Base-by-base conservation (phyloP, 2,113 vertebrate genomes). In the Lutjanus erythropterus region DNA sequence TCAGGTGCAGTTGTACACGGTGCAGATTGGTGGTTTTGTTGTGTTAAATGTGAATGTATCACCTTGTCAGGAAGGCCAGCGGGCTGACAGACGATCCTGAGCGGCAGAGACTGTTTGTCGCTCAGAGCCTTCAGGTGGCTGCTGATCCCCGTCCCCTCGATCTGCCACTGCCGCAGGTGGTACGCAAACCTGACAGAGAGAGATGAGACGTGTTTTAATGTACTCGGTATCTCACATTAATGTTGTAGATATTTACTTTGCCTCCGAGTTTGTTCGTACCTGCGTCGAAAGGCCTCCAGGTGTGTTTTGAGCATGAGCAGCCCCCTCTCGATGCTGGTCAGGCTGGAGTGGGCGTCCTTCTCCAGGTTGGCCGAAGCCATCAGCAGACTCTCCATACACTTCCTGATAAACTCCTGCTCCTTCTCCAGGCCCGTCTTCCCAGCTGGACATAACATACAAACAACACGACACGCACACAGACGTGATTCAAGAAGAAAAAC, bases 321-420 rank as follows among this genome's bases (percentile, higher is more conserved):
- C 44, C 98, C 98, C 92, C 98, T 95, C 96, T 99, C 98, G 89
- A 99, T 99, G 91, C 99, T 96, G 49, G 96, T 99, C 70, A 99
- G 96, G 65, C 97, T 98, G 44, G 97, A 98, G 71, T 97, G 97
- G 19, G 97, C 95, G 62, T 99, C 97, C 77, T 96, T 96, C 89
- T 99, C 98, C 87, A 99, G 95, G 89, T 96, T 99, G 90, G 96
- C 96, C 0, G 98, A 99, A 2, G 98, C 97, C 93, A 98, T 97
- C 95, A 98, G 97, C 65, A 99, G 95, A 88, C 97, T 99, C 94
- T 99, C 98, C 97, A 99, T 99, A n/a, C 98, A 99, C 86, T 99
- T 99, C 93, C 97, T 98, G 94, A 99, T 99, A 87, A 99, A 99
- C 92, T 99, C 98, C 92, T 99, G 97, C 47, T 99, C 98, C 94